These are phyloP conservation scores for Diarsia rubi DNA, from an alignment of 2,888 invertebrate species.

Conservation along the genomic window DNA sequence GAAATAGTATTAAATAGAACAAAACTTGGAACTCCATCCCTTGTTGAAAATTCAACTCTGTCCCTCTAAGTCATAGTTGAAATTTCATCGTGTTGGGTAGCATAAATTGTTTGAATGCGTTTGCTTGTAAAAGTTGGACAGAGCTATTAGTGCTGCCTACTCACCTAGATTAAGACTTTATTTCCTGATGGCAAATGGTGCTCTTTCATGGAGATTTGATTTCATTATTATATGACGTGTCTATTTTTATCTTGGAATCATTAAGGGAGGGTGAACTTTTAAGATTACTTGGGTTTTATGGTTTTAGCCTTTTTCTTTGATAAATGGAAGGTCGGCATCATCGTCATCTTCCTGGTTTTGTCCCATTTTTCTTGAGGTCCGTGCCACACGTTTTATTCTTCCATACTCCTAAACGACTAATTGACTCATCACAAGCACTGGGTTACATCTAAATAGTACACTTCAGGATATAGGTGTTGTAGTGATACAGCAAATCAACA, in stretches of 20 bases:
- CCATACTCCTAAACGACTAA: neutral
- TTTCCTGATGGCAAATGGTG: slow-evolving; percentile 42
- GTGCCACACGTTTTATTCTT: neutral
- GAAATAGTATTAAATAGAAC: slow-evolving; percentile 76
- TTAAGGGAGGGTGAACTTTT: neutral
- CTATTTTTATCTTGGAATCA: neutral
- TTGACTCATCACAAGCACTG: neutral
- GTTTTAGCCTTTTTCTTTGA: neutral
- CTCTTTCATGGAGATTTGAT: slow-evolving; percentile 14
- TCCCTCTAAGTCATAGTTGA: neutral
- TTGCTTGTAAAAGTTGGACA: slow-evolving; percentile 54
- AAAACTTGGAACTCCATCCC: slow-evolving; percentile 69
- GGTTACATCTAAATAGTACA: too few species aligned
- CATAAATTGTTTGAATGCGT: slow-evolving; percentile 59
- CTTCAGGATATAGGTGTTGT: too few species aligned
- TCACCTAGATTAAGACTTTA: slow-evolving; percentile 58
- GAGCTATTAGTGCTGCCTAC: slow-evolving; percentile 60
- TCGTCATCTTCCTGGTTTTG: neutral
- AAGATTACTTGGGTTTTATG: neutral
- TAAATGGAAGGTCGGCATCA: too few species aligned
- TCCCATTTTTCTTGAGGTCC: neutral
- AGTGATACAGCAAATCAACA: neutral
- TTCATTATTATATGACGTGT: neutral
- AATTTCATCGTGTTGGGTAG: slow-evolving; percentile 2
- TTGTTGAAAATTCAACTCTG: slow-evolving; percentile 61